phyloP scores from a whole-genome alignment of 1,140 invertebrate genomes.

The Pseudobourletiella spinata region DNA sequence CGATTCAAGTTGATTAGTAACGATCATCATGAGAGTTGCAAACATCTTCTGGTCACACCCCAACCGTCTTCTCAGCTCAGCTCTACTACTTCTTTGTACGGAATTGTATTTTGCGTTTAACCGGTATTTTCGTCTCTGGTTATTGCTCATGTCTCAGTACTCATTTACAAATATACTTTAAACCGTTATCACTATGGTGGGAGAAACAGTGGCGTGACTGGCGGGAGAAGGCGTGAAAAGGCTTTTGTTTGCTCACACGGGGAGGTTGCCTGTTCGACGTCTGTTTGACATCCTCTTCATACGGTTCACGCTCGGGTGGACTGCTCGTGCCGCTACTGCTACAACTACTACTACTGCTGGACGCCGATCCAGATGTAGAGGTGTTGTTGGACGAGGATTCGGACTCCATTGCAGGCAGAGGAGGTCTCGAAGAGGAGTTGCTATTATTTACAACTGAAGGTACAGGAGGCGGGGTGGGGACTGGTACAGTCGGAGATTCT shows the following conservation, averaged over 20 bases:
- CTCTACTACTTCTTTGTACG: not conserved
- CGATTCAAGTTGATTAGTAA: not conserved
- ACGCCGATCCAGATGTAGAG: conserved; percentile 1
- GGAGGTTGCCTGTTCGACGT: not conserved
- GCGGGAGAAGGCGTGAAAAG: too few relatives aligned
- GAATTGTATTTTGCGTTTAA: not conserved
- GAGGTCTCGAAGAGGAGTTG: not conserved
- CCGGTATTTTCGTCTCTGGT: not conserved
- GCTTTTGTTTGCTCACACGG: not conserved
- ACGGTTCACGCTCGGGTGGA: conserved; percentile 16
- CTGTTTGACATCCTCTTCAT: not conserved
- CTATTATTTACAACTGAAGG: not conserved
- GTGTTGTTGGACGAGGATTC: not conserved
- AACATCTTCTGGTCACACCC: not conserved
- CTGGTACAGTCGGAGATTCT: not conserved
- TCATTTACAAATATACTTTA: conserved; percentile 1
- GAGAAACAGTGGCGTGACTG: too few relatives aligned
- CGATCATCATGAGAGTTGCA: not conserved
- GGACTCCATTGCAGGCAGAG: not conserved
- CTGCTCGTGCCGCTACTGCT: conserved; percentile 24
- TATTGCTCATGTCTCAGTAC: not conserved
- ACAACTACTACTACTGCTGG: conserved; percentile 20
- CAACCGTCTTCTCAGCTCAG: not conserved
- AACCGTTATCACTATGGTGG: conserved; percentile 7
- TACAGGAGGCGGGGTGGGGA: not conserved